Evolutionary conservation across 2,888 invertebrate species (phyloP), one percentile per base, ranked within the genome.

Genomic region (Polyommatus icarus): DNA sequence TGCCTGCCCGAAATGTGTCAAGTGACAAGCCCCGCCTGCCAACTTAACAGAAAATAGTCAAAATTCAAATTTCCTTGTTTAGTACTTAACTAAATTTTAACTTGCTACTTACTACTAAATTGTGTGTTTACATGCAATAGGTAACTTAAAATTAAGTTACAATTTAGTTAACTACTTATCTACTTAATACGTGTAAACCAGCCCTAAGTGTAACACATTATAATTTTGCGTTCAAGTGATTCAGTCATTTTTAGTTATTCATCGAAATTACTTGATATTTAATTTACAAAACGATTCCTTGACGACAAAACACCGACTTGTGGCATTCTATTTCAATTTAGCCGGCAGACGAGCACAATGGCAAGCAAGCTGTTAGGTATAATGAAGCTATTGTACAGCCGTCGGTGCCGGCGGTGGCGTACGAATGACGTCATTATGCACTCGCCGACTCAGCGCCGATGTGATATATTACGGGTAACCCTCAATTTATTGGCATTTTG

Each of bases 301-400:
- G 61, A 61, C 59, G 59, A 79, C 57, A 79, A 76, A 71, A 75
- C 76, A 20, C 18, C 50, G 77, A 71, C 78, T 76, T 81, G 79
- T 83, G 82, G 83, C 85, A 84, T 86, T 79, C 79, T 79, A 87
- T 89, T 90, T 89, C 89, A 87, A 90, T 89, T 80, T 89, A 87
- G 84, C 85, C 79, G 82, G 82, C 87, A 85, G 87, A 87, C 85
- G 85, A 81, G 85, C 87, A 88, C 89, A 89, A 90, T 91, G 86
- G 89, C 88, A 88, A 89, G 91, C 90, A 89, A 90, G 91, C 89
- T 88, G 89, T 87, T 87, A 86, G 85, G 84, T 85, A 89, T 91
- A 91, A 91, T 91, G 91, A 91, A 90, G 89, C 89, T 87, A 91
- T 91, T 91, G 92, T 91, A 84, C 83, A 82, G 83, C 87, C 85